Percentiles rank a stretch among this genome's conserved stretches.
These are phyloP conservation scores for Geothlypis trichas DNA, from an alignment of 2,113 vertebrate genomes.

Conservation along the genomic window DNA sequence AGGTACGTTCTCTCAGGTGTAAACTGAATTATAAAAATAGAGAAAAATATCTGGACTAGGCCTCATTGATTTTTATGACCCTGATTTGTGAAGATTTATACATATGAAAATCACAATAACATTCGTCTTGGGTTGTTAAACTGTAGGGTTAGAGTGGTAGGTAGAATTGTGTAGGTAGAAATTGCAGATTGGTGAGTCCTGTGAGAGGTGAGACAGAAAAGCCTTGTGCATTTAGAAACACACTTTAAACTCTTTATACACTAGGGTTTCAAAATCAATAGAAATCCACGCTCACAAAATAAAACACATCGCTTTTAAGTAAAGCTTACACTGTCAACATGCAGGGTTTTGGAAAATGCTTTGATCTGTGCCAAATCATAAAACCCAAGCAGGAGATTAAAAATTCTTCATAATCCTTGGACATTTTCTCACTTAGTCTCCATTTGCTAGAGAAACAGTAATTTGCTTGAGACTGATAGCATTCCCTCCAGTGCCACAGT, in stretches of 20 bases:
- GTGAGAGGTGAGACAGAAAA: background rate
- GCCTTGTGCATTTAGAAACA: background rate
- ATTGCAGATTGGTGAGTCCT: background rate
- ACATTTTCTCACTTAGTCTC: background rate
- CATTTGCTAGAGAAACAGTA: background rate
- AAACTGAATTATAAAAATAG: background rate
- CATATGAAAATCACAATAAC: rapidly evolving
- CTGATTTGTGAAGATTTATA: background rate
- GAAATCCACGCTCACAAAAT: background rate
- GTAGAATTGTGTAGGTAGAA: background rate
- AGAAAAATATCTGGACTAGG: background rate
- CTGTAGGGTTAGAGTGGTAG: background rate
- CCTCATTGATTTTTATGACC: background rate
- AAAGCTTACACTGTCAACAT: background rate
- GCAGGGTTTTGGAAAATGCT: background rate
- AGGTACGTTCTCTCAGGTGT: background rate
- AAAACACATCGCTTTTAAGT: background rate
- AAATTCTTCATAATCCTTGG: background rate
- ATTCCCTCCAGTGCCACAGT: background rate
- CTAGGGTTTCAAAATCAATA: background rate
- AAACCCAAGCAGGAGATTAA: background rate
- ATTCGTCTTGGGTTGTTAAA: background rate
- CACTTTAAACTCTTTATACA: background rate
- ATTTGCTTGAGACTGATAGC: background rate
- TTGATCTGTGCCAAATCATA: background rate